Conservation (phyloP, 2,113 vertebrate genomes). For the Nothobranchius kuhntae region DNA sequence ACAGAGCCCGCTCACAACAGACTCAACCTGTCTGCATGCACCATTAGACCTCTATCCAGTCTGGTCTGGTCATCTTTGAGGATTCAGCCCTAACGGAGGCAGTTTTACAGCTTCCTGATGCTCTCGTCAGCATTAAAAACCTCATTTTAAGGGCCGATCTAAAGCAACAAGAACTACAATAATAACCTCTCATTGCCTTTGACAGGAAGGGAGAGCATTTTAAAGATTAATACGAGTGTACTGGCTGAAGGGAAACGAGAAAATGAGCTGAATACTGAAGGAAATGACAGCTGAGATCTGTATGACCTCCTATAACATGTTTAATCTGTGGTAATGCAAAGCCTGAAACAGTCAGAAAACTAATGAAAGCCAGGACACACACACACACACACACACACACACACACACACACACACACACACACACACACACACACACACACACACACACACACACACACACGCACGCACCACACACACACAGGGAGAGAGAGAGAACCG, state of each 20-base stretch:
- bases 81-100: conserved; percentile 31
- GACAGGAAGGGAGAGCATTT: conserved; percentile 17
- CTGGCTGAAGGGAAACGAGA: conserved; percentile 4
- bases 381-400: not conserved
- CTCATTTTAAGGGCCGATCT: conserved; percentile 39
- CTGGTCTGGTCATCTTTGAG: conserved; percentile 46
- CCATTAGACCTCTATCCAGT: conserved; percentile 27
- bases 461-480: not conserved
- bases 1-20: conserved; percentile 18
- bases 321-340: conserved; percentile 7
- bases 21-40: conserved; percentile 9
- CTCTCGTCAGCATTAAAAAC: conserved; percentile 55
- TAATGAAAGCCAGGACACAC: not conserved
- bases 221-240: not conserved
- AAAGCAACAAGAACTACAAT: conserved; percentile 13
- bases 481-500: not conserved
- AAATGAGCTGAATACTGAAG: not conserved
- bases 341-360: conserved; percentile 40
- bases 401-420: not conserved
- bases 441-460: not conserved
- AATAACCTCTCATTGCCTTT: conserved; percentile 26
- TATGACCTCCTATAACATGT: not conserved
- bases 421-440: not conserved
- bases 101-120: conserved; percentile 55
- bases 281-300: conserved; percentile 2